Percentiles rank a stretch among this genome's conserved stretches.
phyloP scores from a whole-genome alignment of 92 coral and sea anemone species.

The Virgularia gustaviana region DNA sequence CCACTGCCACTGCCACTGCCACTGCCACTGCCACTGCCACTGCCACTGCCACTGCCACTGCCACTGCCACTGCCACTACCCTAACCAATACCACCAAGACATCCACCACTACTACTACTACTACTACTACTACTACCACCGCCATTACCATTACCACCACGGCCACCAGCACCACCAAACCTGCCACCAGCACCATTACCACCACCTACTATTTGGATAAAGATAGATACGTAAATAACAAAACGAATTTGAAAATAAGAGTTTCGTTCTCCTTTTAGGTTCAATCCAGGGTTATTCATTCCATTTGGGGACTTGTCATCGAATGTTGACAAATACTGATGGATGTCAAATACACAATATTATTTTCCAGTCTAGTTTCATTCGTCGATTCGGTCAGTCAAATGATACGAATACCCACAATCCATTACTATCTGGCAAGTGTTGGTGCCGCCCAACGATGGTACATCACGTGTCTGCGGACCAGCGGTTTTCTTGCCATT shows the following conservation, averaged over 20 bases:
- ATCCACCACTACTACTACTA: no score
- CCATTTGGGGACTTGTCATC: not conserved
- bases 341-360: not conserved
- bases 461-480: not conserved
- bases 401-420: constrained; percentile 3
- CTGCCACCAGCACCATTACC: not conserved
- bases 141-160: no score
- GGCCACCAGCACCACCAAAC: not conserved
- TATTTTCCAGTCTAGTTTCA: not conserved
- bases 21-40: no score
- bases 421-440: not conserved
- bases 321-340: not conserved
- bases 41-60: no score
- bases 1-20: no score
- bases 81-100: no score
- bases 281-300: not conserved
- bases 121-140: no score
- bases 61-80: no score
- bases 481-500: not conserved
- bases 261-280: not conserved
- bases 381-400: not conserved
- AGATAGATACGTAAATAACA: not conserved
- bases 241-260: not conserved
- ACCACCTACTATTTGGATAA: not conserved
- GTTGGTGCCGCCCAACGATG: constrained; percentile 1